phyloP scores from a whole-genome alignment of 2,113 vertebrate genomes.

The Arvicanthis niloticus region DNA sequence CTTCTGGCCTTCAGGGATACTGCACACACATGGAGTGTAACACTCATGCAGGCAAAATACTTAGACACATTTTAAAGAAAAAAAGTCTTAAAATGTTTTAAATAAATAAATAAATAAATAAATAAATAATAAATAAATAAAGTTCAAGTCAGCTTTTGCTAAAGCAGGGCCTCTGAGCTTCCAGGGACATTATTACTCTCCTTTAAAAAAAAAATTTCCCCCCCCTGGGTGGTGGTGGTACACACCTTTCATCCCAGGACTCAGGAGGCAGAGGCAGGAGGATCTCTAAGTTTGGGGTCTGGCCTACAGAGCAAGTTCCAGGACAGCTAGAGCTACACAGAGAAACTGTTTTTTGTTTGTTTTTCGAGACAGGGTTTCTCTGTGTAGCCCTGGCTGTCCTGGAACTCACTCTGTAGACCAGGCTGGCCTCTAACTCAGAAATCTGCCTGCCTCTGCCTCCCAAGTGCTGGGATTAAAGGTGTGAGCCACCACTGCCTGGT shows the following conservation, averaged over 20 bases:
- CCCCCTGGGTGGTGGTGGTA: no score
- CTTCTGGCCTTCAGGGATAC: background rate
- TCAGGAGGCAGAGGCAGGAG: background rate
- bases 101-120: background rate
- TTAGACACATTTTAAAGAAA: background rate
- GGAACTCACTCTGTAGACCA: no score
- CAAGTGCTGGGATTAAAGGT: no score
- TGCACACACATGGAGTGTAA: background rate
- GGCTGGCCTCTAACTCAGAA: no score
- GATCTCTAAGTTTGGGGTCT: background rate
- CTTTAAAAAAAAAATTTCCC: background rate
- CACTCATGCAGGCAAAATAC: background rate
- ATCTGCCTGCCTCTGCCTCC: no score
- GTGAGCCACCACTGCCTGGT: no score
- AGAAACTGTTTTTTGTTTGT: background rate
- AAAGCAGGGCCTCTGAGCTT: background rate
- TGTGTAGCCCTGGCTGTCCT: no score
- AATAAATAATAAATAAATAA: background rate
- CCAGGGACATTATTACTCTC: background rate
- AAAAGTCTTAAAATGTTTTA: background rate
- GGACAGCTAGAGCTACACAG: background rate
- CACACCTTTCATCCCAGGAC: background rate
- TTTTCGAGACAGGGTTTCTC: no score
- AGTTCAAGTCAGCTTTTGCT: accelerated
- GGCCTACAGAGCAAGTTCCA: background rate